Conservation (phyloP, 2,888 invertebrate genomes). For the Eupithecia subfuscata region DNA sequence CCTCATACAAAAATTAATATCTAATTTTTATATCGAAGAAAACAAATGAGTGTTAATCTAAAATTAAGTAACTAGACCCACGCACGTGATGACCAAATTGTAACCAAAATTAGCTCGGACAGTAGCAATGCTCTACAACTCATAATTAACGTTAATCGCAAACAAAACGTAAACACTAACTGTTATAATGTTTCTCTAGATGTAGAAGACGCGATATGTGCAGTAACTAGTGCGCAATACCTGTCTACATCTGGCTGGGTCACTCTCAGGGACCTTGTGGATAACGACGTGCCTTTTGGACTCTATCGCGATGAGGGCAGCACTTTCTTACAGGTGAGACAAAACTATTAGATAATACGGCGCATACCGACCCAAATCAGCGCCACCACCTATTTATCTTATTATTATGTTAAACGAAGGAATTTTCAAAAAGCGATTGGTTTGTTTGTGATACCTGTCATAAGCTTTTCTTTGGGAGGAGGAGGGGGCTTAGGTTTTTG, state of each 20-base stretch:
- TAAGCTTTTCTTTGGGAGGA: too few relatives aligned
- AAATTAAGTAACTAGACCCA: too few relatives aligned
- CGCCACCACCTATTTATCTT: too few relatives aligned
- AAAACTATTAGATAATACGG: background rate
- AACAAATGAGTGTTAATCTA: too few relatives aligned
- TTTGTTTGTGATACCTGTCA: too few relatives aligned
- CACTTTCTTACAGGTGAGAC: conserved; percentile 85
- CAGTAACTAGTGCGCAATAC: conserved; percentile 93
- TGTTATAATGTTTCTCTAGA: conserved; percentile 71
- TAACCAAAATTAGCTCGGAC: background rate
- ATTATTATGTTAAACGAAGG: too few relatives aligned
- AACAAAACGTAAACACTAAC: background rate
- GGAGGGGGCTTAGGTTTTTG: too few relatives aligned
- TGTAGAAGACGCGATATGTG: conserved; percentile 91
- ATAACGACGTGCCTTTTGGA: conserved; percentile 90
- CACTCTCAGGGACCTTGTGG: conserved; percentile 89
- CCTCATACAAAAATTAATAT: too few relatives aligned
- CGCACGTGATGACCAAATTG: background rate
- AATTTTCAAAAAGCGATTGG: too few relatives aligned
- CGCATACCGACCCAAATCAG: too few relatives aligned
- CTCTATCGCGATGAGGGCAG: conserved; percentile 91
- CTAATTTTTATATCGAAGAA: too few relatives aligned
- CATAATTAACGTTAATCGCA: background rate
- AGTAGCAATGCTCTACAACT: background rate
- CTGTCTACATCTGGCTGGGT: conserved; percentile 91